A percentile compares a stretch with the other conserved stretches of the same genome.
Evolutionary conservation across 2,888 invertebrate species (phyloP).

Genomic region (Schrankia costaestrigalis): DNA sequence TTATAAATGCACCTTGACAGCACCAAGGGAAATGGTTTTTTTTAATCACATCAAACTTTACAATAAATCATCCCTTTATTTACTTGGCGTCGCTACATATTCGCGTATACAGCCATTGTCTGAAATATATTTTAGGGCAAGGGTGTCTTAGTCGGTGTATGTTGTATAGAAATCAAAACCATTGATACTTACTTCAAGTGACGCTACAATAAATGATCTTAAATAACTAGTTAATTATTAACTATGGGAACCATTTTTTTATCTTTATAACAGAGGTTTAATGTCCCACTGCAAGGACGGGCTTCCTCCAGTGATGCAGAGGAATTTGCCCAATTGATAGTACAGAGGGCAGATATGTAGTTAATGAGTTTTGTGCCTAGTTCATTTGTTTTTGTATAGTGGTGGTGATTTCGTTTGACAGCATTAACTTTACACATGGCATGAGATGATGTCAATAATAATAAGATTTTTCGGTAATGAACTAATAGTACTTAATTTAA

Average conservation of each 20-base stretch:
- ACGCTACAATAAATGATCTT: constrained; percentile 31
- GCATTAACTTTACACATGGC: no score
- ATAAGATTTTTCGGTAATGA: no score
- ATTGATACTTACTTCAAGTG: constrained; percentile 41
- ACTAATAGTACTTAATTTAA: no score
- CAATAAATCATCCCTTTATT: constrained; percentile 80
- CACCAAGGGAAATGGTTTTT: constrained; percentile 73
- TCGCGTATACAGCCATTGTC: constrained; percentile 70
- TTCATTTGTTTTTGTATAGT: no score
- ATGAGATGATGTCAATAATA: no score
- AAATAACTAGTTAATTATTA: constrained; percentile 36
- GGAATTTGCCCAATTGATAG: no score
- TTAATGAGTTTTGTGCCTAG: no score
- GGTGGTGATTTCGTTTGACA: no score
- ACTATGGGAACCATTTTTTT: constrained; percentile 37
- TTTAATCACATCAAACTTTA: constrained; percentile 72
- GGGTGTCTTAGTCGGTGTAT: constrained; percentile 37
- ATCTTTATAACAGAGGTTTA: not conserved
- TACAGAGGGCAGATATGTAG: no score
- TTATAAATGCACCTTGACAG: constrained; percentile 74
- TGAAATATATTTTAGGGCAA: constrained; percentile 50
- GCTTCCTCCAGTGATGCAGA: no score
- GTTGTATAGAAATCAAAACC: constrained; percentile 42
- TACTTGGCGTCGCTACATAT: constrained; percentile 68
- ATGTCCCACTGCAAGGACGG: not conserved